Evolutionary conservation across 1,140 invertebrate species (phyloP).

Genomic region (Lineus longissimus): DNA sequence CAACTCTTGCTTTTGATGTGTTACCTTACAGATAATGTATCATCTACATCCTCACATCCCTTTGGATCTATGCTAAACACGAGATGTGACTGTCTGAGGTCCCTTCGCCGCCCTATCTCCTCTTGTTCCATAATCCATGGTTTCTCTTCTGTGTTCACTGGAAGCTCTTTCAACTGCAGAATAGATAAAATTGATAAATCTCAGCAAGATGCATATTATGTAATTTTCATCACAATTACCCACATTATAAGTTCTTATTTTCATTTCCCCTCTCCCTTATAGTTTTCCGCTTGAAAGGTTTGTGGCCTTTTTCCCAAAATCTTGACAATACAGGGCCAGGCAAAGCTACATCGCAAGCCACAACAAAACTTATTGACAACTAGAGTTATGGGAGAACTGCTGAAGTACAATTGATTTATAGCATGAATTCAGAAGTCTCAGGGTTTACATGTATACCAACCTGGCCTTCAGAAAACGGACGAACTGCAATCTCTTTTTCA

Average conservation of each 20-base stretch:
- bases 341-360: too few species aligned
- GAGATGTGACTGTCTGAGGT: slow-evolving; percentile 32
- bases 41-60: slow-evolving; percentile 97
- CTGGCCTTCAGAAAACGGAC: slow-evolving; percentile 40
- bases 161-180: slow-evolving; percentile 41
- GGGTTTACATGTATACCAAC: too few species aligned
- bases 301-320: too few species aligned
- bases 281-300: too few species aligned
- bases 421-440: too few species aligned
- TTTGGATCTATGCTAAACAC: slow-evolving; percentile 81
- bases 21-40: slow-evolving; percentile 65
- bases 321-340: too few species aligned
- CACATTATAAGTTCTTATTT: too few species aligned
- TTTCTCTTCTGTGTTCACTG: slow-evolving; percentile 31
- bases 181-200: neutral
- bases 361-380: too few species aligned
- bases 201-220: neutral
- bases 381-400: too few species aligned
- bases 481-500: slow-evolving; percentile 65
- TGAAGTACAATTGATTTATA: too few species aligned
- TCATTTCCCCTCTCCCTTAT: too few species aligned
- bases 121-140: slow-evolving; percentile 39
- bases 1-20: too few species aligned
- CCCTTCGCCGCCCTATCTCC: slow-evolving; percentile 30
- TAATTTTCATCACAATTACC: slow-evolving; percentile 4